Evolutionary conservation across 2,888 invertebrate genomes (phyloP), one percentile per base, ranked within the genome.

Genomic region (Atrina japonica): DNA sequence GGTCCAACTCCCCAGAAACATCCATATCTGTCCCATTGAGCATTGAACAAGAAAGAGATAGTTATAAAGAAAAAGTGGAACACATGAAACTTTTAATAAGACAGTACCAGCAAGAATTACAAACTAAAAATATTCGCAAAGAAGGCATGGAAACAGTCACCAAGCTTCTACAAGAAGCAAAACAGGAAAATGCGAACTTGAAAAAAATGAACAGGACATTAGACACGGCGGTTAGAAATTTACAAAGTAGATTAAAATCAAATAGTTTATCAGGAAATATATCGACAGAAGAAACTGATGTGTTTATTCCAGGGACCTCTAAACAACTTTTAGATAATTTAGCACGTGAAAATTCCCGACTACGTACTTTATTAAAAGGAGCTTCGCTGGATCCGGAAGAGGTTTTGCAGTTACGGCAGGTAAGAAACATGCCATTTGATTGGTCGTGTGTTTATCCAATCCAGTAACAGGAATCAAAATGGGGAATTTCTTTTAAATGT

Each of bases 101-200:
- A 53, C 81, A 84, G 55, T 70, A 83, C 11, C 80, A 84, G 59
- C 73, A 80, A 16, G 83, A 84, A 49, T 58, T 85, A 18, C 77
- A 84, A 11, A 64, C 78, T 0, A 73, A 81, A 27, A 85, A 83
- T 66, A 75, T 82, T 5, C 70, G 82, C 18, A 81, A 82, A 43
- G 83, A 82, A 35, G 85, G 86, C 0, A 81, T 84, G 16, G 84
- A 84, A 50, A 86, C 85, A 18, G 81, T 86, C 5, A 81, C 83
- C 7, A 78, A 78, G 63, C 76, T 86, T 18, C 61, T 86, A 58
- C 81, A 82, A 40, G 86, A 86, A 65, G 66, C 85, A 0, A 80
- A 81, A 56, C 81, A 81, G 60, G 84, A 86, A 69, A 78, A 77
- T 29, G 53, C 72, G 1, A 59, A 52, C 7, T 70, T 84, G n/a